These are phyloP conservation scores for Delia radicum DNA, from an alignment of 1,140 invertebrate species.

Conservation along the genomic window DNA sequence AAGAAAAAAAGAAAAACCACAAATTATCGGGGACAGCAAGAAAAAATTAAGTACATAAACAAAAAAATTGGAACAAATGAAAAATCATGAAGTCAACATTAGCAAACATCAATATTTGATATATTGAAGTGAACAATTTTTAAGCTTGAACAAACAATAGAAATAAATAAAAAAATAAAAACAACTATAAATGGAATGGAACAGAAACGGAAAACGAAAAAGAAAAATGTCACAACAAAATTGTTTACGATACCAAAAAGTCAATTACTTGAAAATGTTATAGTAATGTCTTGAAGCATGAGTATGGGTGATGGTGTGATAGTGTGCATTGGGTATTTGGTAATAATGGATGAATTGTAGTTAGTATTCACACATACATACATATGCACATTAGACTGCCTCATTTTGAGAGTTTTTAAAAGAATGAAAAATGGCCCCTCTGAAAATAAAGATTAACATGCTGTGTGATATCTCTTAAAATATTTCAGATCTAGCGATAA, in stretches of 20 bases:
- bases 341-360: not conserved
- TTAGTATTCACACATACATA: not conserved
- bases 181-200: not conserved
- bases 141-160: not conserved
- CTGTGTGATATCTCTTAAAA: no score
- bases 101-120: not conserved
- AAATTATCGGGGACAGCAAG: not conserved
- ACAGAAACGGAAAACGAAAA: not conserved
- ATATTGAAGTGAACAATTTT: not conserved
- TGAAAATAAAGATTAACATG: no score
- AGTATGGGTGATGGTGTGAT: not conserved
- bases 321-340: not conserved
- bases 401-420: no score
- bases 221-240: not conserved
- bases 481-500: no score
- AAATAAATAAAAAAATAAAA: not conserved
- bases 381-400: no score
- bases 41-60: not conserved
- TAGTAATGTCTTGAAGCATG: not conserved
- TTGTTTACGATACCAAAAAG: slow-evolving; percentile 1
- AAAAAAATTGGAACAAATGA: not conserved
- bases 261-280: not conserved
- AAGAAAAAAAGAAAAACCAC: not conserved
- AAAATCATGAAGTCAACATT: not conserved
- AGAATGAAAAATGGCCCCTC: no score